Conservation (phyloP, 1,140 invertebrate species). For the Pogonognathellus flavescens region DNA sequence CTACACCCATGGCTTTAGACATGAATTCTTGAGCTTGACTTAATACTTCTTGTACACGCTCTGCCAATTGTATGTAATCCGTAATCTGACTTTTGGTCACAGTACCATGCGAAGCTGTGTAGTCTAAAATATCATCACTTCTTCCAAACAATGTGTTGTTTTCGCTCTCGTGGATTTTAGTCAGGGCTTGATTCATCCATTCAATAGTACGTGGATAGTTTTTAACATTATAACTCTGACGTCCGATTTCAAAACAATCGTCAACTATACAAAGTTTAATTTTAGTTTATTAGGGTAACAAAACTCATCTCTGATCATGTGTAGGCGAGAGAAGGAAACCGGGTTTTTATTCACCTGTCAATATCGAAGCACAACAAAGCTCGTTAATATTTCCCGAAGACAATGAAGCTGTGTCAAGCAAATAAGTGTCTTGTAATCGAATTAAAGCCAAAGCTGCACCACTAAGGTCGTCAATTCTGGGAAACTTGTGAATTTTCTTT, state of each 20-base stretch:
- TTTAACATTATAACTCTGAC: conserved; percentile 92
- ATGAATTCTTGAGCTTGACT: conserved; percentile 92
- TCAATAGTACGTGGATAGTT: conserved; percentile 94
- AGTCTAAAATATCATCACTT: conserved; percentile 68
- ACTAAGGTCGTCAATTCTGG: conserved; percentile 89
- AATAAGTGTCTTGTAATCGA: conserved; percentile 96
- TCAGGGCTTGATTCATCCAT: conserved; percentile 95
- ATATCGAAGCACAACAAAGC: conserved; percentile 80
- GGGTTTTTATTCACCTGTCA: conserved; percentile 79
- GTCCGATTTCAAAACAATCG: conserved; percentile 96
- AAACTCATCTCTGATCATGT: too few relatives aligned
- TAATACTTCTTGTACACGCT: conserved; percentile 73
- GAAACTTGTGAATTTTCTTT: conserved; percentile 82
- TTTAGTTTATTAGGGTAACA: too few relatives aligned
- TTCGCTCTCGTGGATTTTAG: conserved; percentile 74
- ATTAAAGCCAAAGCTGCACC: conserved; percentile 95
- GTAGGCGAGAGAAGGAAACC: too few relatives aligned
- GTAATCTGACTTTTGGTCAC: conserved; percentile 87
- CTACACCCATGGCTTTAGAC: conserved; percentile 68
- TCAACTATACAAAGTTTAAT: conserved; percentile 79
- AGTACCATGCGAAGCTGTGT: too few relatives aligned
- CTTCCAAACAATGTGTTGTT: conserved; percentile 73
- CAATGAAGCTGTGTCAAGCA: conserved; percentile 89
- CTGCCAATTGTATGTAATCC: conserved; percentile 95
- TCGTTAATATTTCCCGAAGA: conserved; percentile 90